These are phyloP conservation scores for Lordiphosa clarofinis DNA, from an alignment of 1,140 invertebrate species.

Conservation along the genomic window DNA sequence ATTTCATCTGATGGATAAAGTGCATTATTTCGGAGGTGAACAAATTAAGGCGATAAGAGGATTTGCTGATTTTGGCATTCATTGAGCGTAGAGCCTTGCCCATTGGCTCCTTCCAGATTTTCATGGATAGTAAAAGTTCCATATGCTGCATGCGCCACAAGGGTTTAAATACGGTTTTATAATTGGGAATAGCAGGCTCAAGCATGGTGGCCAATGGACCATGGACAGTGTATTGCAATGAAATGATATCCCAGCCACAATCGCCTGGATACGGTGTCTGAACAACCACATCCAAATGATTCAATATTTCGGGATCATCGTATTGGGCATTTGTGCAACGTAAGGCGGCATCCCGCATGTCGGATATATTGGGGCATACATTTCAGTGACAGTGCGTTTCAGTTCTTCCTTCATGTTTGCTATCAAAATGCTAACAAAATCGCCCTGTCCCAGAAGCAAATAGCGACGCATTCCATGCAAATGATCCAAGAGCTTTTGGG, in stretches of 20 bases:
- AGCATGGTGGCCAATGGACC: constrained; percentile 96
- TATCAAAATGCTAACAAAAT: constrained; percentile 96
- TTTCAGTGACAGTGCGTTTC: constrained; percentile 90
- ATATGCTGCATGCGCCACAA: constrained; percentile 97
- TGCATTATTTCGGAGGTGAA: constrained; percentile 92
- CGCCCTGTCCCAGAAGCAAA: constrained; percentile 95
- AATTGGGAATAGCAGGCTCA: constrained; percentile 90
- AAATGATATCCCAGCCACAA: constrained; percentile 97
- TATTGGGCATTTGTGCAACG: constrained; percentile 96
- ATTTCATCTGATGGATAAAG: constrained; percentile 96
- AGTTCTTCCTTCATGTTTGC: constrained; percentile 94
- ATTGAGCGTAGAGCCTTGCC: constrained; percentile 83
- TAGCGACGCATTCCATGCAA: constrained; percentile 94
- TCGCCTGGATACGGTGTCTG: constrained; percentile 88
- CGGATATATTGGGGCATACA: constrained; percentile 93
- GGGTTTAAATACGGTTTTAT: constrained; percentile 93
- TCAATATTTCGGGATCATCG: constrained; percentile 94
- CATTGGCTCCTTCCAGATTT: constrained; percentile 93
- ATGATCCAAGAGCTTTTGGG: constrained; percentile 95
- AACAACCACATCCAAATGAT: constrained; percentile 91
- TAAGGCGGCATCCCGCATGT: constrained; percentile 94
- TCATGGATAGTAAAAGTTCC: constrained; percentile 91
- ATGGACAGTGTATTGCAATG: constrained; percentile 94
- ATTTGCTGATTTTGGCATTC: constrained; percentile 52
- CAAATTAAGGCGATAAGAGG: constrained; percentile 59